Base-by-base conservation (phyloP, 2,113 vertebrate genomes). In the Microcebus murinus region DNA sequence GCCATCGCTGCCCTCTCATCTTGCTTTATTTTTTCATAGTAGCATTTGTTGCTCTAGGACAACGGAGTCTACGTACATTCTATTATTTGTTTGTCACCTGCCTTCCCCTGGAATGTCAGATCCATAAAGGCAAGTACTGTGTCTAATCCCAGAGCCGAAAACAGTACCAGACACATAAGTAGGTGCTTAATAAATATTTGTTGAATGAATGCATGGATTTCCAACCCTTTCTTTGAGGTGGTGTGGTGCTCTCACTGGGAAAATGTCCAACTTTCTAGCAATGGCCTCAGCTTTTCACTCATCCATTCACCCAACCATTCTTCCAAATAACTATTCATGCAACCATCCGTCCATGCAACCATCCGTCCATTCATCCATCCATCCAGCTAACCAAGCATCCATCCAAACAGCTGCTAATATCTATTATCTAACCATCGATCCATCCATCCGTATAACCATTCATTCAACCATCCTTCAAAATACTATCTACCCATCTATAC, bases 221-320 rank as follows among this genome's bases (percentile, higher is more conserved):
- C 74, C 73, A 93, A 13, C 29, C 74, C n/a, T 92, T 97, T 95
- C 91, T 97, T 89, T 91, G 73, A 74, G 91, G 68, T 59, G 91
- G 82, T 95, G 96, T 70, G 73, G 21, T 93, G 96, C 96, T 45
- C 96, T 96, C 97, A 90, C 93, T 96, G 97, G 94, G 93, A 96
- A 85, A 85, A 71, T 42, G 73, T 96, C 92, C 96, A 97, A 45
- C 77, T 89, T 63, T 45, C 89, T 55, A 65, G 83, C n/a, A 45
- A 8, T 87, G 90, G 96, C 50, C 90, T 96, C 96, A 97, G 93
- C 96, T 93, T 95, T 95, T 94, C 85, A 91, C 48, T 73, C 55
- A 57, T 25, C 79, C 79, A 57, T 13, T 29, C 36, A 73, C 3
- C 17, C 11, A 34, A 10, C 21, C 57, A 25, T 59, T 23, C 57